Percentiles rank a stretch among this genome's conserved stretches.
phyloP scores from a whole-genome alignment of 37 sponge, comb jelly and placozoan species.

The Ephydatia muelleri region DNA sequence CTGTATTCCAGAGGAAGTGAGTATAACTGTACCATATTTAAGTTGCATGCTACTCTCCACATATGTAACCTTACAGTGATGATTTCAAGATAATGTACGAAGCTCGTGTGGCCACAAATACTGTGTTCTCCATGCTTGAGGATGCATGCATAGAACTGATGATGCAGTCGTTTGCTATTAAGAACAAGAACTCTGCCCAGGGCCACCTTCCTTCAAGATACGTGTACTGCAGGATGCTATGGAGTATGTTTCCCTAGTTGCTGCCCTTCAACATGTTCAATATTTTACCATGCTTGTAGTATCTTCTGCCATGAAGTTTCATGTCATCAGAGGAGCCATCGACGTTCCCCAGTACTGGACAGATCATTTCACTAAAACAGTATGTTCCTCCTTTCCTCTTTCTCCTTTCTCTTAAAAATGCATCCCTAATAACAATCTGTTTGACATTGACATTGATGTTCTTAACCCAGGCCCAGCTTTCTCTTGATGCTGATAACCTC shows the following conservation, averaged over 20 bases:
- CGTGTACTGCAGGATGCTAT: constrained; percentile 47
- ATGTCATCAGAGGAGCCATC: neutral
- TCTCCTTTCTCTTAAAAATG: neutral
- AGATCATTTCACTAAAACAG: neutral
- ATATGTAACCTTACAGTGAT: neutral
- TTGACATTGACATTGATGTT: neutral
- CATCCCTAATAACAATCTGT: no score
- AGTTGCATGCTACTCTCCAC: no score
- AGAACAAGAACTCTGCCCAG: neutral
- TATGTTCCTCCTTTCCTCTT: constrained; percentile 11
- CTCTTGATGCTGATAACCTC: neutral
- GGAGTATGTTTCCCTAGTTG: constrained; percentile 45
- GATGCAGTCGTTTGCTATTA: constrained; percentile 22
- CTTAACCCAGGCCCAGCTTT: neutral
- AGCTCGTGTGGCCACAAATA: neutral
- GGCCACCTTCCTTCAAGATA: constrained; percentile 17
- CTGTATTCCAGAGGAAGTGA: constrained; percentile 5
- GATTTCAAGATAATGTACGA: constrained; percentile 52
- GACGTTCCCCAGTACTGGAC: neutral
- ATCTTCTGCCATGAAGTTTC: neutral
- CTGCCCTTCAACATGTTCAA: neutral
- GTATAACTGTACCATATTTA: neutral
- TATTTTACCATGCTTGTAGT: neutral
- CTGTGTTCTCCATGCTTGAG: constrained; percentile 52
- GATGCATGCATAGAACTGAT: constrained; percentile 44